A percentile compares a stretch with the other conserved stretches of the same genome.
These are phyloP conservation scores for Siderastrea siderea DNA, from an alignment of 92 coral and sea anemone species.

Conservation along the genomic window DNA sequence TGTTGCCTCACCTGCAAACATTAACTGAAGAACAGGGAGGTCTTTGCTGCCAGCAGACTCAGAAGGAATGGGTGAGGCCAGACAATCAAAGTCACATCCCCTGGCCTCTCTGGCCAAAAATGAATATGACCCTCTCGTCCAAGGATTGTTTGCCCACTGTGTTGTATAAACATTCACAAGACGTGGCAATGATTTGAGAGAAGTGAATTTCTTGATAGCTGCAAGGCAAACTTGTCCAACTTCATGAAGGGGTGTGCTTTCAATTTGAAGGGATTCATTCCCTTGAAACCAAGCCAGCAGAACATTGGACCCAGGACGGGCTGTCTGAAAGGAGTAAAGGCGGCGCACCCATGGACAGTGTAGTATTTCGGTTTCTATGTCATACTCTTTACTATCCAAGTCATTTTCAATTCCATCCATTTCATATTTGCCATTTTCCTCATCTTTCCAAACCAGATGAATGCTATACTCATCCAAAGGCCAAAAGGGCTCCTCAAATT, in stretches of 20 bases:
- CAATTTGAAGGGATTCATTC: constrained; percentile 54
- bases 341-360: constrained; percentile 50
- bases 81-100: constrained; percentile 50
- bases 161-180: constrained; percentile 50
- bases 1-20: constrained; percentile 80
- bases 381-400: neutral
- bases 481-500: constrained; percentile 70
- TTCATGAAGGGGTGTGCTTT: constrained; percentile 50
- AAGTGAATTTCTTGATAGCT: constrained; percentile 42
- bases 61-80: constrained; percentile 68
- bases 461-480: constrained; percentile 31
- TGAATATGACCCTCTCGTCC: constrained; percentile 58
- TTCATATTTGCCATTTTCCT: neutral
- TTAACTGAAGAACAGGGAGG: constrained; percentile 39
- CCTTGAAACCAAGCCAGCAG: constrained; percentile 62
- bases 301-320: constrained; percentile 42
- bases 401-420: neutral
- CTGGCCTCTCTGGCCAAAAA: constrained; percentile 45
- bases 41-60: neutral
- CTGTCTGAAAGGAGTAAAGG: constrained; percentile 42
- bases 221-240: constrained; percentile 49
- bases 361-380: neutral
- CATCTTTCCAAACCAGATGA: constrained; percentile 29
- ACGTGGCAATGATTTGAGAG: constrained; percentile 35
- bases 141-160: constrained; percentile 57